These are phyloP conservation scores for Cepaea hortensis DNA, from an alignment of 2,888 invertebrate genomes.

Conservation along the genomic window DNA sequence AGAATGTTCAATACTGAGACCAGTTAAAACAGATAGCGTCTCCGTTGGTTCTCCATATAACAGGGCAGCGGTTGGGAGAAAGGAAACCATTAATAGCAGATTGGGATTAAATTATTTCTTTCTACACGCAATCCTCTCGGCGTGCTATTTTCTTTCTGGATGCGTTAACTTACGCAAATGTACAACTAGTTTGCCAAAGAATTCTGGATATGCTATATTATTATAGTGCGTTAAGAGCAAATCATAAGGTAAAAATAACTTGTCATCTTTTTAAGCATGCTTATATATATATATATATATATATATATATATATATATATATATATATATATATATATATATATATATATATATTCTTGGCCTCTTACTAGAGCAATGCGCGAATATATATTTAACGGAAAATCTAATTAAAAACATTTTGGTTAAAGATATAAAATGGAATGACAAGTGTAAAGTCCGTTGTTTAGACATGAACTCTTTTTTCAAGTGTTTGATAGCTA, in stretches of 20 bases:
- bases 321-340: no score
- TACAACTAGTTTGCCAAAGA: neutral
- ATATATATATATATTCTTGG: no score
- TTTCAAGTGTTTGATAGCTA: no score
- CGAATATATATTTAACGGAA: no score
- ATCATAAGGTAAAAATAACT: neutral
- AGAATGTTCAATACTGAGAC: constrained; percentile 53
- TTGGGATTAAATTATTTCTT: constrained; percentile 42
- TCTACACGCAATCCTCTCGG: neutral
- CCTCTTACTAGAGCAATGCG: no score
- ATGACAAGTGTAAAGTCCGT: no score
- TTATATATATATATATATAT: no score
- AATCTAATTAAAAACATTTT: no score
- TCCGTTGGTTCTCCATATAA: constrained; percentile 36
- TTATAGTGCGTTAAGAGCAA: neutral
- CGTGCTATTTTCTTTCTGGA: constrained; percentile 15
- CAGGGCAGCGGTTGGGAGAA: constrained; percentile 31
- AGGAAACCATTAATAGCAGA: constrained; percentile 33
- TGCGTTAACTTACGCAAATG: neutral
- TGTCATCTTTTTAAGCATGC: neutral
- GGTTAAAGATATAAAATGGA: no score
- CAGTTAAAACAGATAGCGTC: constrained; percentile 53
- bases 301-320: no score
- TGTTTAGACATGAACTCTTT: no score
- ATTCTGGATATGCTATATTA: neutral